These are phyloP conservation scores for Folsomia manolachei DNA, from an alignment of 2,888 invertebrate genomes.

Conservation along the genomic window DNA sequence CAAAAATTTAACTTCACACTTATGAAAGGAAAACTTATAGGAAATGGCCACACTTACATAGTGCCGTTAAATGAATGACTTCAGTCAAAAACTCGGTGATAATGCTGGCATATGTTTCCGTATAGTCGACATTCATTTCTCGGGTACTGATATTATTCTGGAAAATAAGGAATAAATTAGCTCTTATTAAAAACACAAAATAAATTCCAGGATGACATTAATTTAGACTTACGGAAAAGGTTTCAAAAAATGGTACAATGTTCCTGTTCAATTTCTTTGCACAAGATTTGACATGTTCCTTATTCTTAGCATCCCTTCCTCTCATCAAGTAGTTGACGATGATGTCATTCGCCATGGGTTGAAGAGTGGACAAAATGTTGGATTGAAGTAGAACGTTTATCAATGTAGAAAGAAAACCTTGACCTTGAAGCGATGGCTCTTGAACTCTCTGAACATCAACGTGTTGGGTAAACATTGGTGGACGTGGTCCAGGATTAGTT, in stretches of 20 bases:
- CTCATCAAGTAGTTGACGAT: slow-evolving; percentile 46
- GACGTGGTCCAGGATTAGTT: slow-evolving; percentile 25
- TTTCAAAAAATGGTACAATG: slow-evolving; percentile 38
- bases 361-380: slow-evolving; percentile 28
- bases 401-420: neutral
- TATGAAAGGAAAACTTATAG: neutral
- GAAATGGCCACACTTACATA: neutral
- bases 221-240: slow-evolving; percentile 35
- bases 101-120: neutral
- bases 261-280: slow-evolving; percentile 38
- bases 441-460: slow-evolving; percentile 26
- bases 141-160: neutral
- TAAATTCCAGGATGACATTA: neutral
- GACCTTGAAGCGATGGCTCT: neutral
- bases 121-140: neutral
- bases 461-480: slow-evolving; percentile 34
- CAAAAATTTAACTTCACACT: neutral
- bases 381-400: slow-evolving; percentile 37
- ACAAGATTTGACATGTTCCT: slow-evolving; percentile 42
- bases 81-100: neutral
- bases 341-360: slow-evolving; percentile 39
- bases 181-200: neutral
- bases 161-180: neutral
- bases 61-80: neutral
- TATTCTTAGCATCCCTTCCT: slow-evolving; percentile 42